These are phyloP conservation scores for Hypotaenidia philippensis DNA, from an alignment of 2,797 vertebrate species.

Conservation along the genomic window DNA sequence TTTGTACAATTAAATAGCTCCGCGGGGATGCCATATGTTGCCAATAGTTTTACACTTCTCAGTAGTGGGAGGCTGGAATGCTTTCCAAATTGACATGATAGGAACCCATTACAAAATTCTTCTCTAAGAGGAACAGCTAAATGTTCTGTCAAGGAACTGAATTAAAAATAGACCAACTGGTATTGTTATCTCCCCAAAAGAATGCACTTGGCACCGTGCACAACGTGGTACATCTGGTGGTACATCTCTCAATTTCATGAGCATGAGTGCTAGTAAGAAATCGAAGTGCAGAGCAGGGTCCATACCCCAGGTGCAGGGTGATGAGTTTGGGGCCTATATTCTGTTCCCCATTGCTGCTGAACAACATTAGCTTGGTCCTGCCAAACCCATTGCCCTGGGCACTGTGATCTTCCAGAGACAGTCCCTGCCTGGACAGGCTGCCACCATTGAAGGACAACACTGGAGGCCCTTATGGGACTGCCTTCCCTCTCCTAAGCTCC, in stretches of 20 bases:
- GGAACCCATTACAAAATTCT: slow-evolving; percentile 77
- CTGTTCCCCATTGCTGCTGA: not conserved
- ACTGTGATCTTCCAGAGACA: not conserved
- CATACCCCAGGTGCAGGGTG: not conserved
- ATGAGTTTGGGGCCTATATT: not conserved
- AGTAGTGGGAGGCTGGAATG: slow-evolving; percentile 73
- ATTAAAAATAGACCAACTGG: slow-evolving; percentile 75
- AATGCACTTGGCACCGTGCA: slow-evolving; percentile 44
- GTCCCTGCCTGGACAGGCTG: not conserved
- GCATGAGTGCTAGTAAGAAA: not conserved
- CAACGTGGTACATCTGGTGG: slow-evolving; percentile 33
- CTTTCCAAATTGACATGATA: slow-evolving; percentile 78
- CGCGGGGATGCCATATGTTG: slow-evolving; percentile 76
- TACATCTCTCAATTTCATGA: not conserved
- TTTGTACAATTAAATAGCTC: slow-evolving; percentile 79
- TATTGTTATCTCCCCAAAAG: slow-evolving; percentile 73
- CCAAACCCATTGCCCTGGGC: not conserved
- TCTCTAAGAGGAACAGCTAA: slow-evolving; percentile 62
- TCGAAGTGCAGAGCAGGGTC: not conserved
- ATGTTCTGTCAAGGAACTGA: slow-evolving; percentile 76
- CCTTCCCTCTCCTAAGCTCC: not conserved
- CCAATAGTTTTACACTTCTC: slow-evolving; percentile 78
- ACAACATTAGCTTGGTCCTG: not conserved
- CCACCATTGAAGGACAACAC: not conserved
- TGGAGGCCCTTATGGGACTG: not conserved